Conservation (phyloP, 2,797 vertebrate species). For the Fistularia tabacaria region DNA sequence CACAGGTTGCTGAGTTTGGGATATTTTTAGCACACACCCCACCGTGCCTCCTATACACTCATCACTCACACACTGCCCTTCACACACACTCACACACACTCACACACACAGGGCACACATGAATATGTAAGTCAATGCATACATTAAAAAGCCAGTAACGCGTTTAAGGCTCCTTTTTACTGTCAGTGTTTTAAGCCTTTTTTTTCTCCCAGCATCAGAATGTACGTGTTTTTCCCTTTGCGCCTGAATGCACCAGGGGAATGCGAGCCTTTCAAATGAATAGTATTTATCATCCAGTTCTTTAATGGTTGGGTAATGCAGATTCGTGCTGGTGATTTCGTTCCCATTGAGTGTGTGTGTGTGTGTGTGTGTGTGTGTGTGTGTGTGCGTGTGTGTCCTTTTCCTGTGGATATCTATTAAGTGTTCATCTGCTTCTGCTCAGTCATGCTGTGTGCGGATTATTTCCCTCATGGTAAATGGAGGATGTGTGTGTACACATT, state of each 20-base stretch:
- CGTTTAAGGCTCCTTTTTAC: constrained; percentile 28
- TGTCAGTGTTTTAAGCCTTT: no score
- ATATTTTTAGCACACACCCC: constrained; percentile 70
- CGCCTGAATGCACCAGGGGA: constrained; percentile 33
- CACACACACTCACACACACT: constrained; percentile 19
- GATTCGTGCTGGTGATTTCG: constrained; percentile 27
- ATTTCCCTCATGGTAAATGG: constrained; percentile 65
- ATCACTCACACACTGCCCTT: constrained; percentile 51
- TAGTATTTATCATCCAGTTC: constrained; percentile 47
- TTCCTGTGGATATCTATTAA: constrained; percentile 75
- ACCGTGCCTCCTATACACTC: constrained; percentile 62
- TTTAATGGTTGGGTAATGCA: constrained; percentile 29
- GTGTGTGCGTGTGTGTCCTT: constrained; percentile 26
- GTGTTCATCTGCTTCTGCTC: constrained; percentile 73
- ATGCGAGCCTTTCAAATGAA: constrained; percentile 46
- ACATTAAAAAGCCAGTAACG: constrained; percentile 11
- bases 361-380: constrained; percentile 44
- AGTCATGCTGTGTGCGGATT: constrained; percentile 74
- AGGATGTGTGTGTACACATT: constrained; percentile 32
- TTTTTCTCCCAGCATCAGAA: constrained; percentile 27
- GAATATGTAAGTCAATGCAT: constrained; percentile 21
- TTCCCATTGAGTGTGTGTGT: constrained; percentile 1
- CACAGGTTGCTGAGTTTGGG: constrained; percentile 67
- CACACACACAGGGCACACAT: background rate
- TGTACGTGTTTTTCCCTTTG: constrained; percentile 29